Percentiles rank a stretch among this genome's conserved stretches.
These are phyloP conservation scores for rabbit (Oryctolagus cuniculus) DNA, from an alignment of 2,113 vertebrate species.

Conservation along the genomic window DNA sequence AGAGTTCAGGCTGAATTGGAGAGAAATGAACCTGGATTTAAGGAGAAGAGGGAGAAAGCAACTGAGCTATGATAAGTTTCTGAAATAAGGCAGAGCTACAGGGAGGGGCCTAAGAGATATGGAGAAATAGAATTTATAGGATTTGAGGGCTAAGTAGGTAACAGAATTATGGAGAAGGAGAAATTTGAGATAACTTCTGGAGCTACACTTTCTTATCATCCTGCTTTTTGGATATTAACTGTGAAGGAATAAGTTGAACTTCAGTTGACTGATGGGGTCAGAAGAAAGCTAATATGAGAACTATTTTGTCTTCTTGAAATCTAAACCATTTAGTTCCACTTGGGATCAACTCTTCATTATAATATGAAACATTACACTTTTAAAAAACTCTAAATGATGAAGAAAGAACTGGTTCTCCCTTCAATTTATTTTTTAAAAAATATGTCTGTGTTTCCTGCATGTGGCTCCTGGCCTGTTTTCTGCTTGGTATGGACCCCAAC, in stretches of 20 bases:
- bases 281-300: conserved; percentile 65
- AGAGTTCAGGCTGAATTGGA: background rate
- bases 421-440: too few relatives aligned
- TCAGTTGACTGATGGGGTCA: conserved; percentile 34
- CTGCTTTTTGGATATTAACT: conserved; percentile 51
- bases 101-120: background rate
- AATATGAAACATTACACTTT: conserved; percentile 59
- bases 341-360: conserved; percentile 66
- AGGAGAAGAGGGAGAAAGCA: conserved; percentile 16
- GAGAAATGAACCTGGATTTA: conserved; percentile 9
- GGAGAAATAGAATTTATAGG: conserved; percentile 31
- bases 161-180: background rate
- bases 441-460: too few relatives aligned
- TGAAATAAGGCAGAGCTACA: background rate
- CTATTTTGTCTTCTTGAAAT: conserved; percentile 66
- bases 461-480: too few relatives aligned
- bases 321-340: conserved; percentile 55
- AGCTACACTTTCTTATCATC: background rate
- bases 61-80: background rate
- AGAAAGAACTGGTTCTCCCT: background rate
- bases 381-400: conserved; percentile 27
- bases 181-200: conserved; percentile 32
- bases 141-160: conserved; percentile 20
- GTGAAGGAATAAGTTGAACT: background rate
- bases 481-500: too few relatives aligned